phyloP scores from a whole-genome alignment of 2,113 vertebrate species.

The Mastomys natalensis region DNA sequence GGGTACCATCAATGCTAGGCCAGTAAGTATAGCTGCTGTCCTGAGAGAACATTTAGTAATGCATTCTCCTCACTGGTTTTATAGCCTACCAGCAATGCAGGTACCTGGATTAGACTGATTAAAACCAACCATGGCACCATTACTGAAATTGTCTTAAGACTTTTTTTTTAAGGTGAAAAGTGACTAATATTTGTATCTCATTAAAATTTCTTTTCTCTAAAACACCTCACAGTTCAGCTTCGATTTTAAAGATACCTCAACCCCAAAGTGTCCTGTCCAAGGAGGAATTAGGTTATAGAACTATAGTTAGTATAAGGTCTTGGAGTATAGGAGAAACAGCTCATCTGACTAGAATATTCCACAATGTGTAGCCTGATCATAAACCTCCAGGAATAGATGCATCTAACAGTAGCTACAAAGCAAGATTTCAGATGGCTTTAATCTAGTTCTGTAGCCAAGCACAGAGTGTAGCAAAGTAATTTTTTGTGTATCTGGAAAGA shows the following conservation, averaged over 20 bases:
- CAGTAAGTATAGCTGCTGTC: not conserved
- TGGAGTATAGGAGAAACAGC: not conserved
- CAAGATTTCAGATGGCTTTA: not conserved
- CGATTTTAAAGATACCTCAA: not conserved
- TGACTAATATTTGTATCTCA: not conserved
- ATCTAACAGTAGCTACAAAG: constrained; percentile 1
- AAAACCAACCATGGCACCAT: not conserved
- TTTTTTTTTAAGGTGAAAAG: constrained; percentile 16
- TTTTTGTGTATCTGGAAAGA: constrained; percentile 2
- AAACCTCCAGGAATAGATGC: constrained; percentile 20
- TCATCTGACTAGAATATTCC: not conserved
- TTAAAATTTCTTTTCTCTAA: not conserved
- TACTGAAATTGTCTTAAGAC: not conserved
- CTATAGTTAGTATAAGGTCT: not conserved
- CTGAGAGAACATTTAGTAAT: constrained; percentile 48
- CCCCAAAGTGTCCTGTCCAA: not conserved
- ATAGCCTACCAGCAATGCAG: not conserved
- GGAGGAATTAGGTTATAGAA: not conserved
- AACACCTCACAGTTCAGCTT: not conserved
- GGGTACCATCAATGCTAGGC: not conserved
- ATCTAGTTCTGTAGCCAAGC: not conserved
- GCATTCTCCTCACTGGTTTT: not conserved
- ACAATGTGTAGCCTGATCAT: not conserved
- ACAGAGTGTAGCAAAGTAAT: not conserved
- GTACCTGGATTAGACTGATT: not conserved